These are phyloP conservation scores for Chitala chitala DNA, from an alignment of 2,113 vertebrate species.

Conservation along the genomic window DNA sequence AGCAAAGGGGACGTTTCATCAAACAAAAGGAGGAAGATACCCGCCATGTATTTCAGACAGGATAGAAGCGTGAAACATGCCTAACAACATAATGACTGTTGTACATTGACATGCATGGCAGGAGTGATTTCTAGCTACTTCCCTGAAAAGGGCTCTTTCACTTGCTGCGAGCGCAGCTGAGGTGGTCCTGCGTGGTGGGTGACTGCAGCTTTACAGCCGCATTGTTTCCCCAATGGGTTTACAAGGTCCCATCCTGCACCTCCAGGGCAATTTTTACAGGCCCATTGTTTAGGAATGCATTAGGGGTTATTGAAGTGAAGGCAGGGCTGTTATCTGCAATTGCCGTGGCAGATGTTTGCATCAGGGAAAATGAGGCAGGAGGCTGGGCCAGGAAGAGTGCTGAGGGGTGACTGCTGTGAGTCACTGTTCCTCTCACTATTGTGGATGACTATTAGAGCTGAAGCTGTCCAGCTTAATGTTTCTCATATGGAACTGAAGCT, in stretches of 20 bases:
- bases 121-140: conserved; percentile 21
- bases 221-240: conserved; percentile 17
- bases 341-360: conserved; percentile 24
- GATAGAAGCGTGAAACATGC: background rate
- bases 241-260: conserved; percentile 23
- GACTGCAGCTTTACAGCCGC: conserved; percentile 23
- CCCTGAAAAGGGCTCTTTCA: conserved; percentile 14
- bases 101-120: conserved; percentile 28
- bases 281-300: conserved; percentile 28
- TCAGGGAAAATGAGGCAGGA: conserved; percentile 14
- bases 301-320: conserved; percentile 19
- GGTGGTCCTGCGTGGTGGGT: background rate
- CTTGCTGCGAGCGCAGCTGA: conserved; percentile 24
- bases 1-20: background rate
- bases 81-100: background rate
- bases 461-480: background rate
- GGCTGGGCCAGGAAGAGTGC: background rate
- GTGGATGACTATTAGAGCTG: too few relatives aligned
- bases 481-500: background rate
- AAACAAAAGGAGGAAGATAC: conserved; percentile 11
- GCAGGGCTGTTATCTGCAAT: background rate
- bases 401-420: background rate
- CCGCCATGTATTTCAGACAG: background rate
- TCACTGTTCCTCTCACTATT: too few relatives aligned
- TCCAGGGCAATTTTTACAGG: conserved; percentile 23